Evolutionary conservation across 2,113 vertebrate species (phyloP).

Genomic region (Malurus melanocephalus): DNA sequence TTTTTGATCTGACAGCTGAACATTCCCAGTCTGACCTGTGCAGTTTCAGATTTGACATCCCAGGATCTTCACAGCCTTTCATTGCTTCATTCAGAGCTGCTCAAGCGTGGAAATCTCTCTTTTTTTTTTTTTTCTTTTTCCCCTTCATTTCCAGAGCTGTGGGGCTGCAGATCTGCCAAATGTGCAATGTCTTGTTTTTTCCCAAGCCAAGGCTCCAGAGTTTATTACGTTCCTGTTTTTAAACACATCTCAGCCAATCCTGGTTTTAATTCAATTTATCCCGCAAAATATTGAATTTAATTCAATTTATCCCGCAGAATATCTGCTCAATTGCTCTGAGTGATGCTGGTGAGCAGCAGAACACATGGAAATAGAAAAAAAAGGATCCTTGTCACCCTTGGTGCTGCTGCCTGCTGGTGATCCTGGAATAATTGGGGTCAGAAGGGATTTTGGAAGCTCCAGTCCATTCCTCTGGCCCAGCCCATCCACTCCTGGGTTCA

Average conservation of each 20-base stretch:
- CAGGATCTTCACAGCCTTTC: not conserved
- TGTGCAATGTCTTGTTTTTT: not conserved
- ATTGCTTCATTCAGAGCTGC: not conserved
- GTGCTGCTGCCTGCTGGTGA: not conserved
- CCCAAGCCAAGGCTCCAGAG: not conserved
- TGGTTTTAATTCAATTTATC: not conserved
- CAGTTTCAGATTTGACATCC: accelerated
- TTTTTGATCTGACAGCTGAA: not conserved
- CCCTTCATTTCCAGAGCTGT: not conserved
- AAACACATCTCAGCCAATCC: not conserved
- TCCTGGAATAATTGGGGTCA: not conserved
- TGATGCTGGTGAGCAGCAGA: not conserved
- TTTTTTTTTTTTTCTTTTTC: accelerated
- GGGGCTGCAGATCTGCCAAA: not conserved
- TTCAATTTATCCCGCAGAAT: not conserved
- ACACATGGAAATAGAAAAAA: accelerated
- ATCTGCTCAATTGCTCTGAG: not conserved
- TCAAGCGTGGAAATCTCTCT: not conserved
- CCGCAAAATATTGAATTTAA: not conserved
- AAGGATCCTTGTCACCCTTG: accelerated
- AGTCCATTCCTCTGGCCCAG: not conserved
- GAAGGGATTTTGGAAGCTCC: not conserved
- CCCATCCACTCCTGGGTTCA: not conserved
- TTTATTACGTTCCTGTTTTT: not conserved
- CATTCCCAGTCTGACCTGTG: not conserved